Percentiles rank a stretch among this genome's conserved stretches.
Conservation (phyloP, 1,140 invertebrate genomes). For the Caerostris darwini region DNA sequence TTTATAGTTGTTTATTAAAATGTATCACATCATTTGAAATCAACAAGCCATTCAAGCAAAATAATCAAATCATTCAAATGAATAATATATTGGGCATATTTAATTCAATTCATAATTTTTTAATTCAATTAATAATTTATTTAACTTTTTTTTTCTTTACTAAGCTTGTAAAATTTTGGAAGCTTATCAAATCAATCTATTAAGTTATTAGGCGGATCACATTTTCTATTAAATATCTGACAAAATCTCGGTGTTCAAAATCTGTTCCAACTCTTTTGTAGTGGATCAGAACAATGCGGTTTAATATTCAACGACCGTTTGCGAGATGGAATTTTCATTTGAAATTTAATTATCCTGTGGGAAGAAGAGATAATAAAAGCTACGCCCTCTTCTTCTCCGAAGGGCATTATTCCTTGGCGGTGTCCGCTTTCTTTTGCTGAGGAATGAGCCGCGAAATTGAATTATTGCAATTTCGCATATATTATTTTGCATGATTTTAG, state of each 20-base stretch:
- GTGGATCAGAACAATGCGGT: background rate
- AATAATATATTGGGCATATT: too few relatives aligned
- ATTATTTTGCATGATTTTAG: too few relatives aligned
- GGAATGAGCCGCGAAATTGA: background rate
- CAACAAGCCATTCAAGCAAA: too few relatives aligned
- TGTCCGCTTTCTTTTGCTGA: background rate
- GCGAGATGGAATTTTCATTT: constrained; percentile 6
- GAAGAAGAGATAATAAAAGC: constrained; percentile 21
- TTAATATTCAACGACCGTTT: constrained; percentile 47
- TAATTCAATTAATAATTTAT: too few relatives aligned
- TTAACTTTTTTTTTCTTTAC: too few relatives aligned
- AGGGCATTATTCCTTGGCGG: background rate
- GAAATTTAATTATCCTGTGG: constrained; percentile 57
- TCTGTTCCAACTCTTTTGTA: background rate
- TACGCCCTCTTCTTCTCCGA: constrained; percentile 30
- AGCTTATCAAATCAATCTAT: too few relatives aligned
- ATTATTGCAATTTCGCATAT: background rate
- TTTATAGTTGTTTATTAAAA: too few relatives aligned
- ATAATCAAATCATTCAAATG: too few relatives aligned
- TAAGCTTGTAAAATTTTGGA: too few relatives aligned
- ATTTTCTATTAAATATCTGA: background rate
- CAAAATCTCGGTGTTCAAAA: background rate
- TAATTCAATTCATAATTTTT: too few relatives aligned
- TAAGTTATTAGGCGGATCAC: background rate
- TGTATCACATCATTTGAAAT: too few relatives aligned